A percentile compares a stretch with the other conserved stretches of the same genome.
Conservation (phyloP, 2,113 vertebrate genomes). For the Jaculus jaculus region DNA sequence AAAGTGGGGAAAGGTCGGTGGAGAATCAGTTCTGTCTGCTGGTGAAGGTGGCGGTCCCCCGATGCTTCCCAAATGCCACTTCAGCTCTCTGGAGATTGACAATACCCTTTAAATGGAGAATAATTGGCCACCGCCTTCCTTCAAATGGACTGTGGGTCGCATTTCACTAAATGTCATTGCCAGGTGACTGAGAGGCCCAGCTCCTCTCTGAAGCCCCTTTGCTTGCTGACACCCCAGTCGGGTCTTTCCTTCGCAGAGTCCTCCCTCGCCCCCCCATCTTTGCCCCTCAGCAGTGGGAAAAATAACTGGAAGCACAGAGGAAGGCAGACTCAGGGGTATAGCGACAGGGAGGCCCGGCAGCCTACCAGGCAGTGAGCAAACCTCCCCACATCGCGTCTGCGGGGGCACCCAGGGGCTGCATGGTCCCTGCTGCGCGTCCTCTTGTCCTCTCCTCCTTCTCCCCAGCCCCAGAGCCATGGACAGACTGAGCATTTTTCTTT, state of each 20-base stretch:
- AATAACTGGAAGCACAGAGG: conserved; percentile 26
- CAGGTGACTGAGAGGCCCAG: conserved; percentile 67
- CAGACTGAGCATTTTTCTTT: background rate
- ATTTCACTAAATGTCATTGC: conserved; percentile 80
- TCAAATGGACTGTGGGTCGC: conserved; percentile 72
- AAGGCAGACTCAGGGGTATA: background rate
- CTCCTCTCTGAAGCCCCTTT: conserved; percentile 53
- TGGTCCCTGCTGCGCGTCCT: too few species aligned
- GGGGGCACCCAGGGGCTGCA: rapidly evolving
- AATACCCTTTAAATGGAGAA: conserved; percentile 78
- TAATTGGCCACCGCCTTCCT: conserved; percentile 78
- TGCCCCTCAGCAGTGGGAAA: conserved; percentile 17
- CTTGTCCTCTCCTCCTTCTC: background rate
- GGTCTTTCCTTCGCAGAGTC: conserved; percentile 59
- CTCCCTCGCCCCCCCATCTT: conserved; percentile 57
- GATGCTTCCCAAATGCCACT: conserved; percentile 79
- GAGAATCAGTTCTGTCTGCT: conserved; percentile 74
- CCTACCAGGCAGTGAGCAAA: rapidly evolving
- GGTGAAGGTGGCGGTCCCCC: conserved; percentile 37
- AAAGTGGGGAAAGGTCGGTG: conserved; percentile 49
- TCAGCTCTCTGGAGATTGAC: conserved; percentile 77
- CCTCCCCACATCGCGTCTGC: background rate
- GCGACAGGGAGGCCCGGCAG: rapidly evolving
- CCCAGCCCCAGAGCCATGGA: background rate
- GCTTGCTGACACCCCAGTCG: conserved; percentile 53